Conservation (phyloP, 92 coral and sea anemone species). For the Isaurus tuberculatus region DNA sequence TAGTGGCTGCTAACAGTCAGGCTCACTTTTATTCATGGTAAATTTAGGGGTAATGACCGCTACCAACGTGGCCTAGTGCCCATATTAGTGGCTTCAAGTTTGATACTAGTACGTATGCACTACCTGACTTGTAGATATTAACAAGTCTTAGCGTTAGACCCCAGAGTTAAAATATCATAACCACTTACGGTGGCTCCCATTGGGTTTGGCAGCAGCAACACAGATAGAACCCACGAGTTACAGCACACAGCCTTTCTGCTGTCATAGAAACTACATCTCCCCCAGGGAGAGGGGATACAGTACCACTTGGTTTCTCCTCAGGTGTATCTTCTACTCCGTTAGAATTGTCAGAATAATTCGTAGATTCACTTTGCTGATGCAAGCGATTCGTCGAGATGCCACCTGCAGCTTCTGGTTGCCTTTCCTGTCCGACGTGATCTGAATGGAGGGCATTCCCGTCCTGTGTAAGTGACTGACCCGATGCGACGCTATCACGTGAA, state of each 20-base stretch:
- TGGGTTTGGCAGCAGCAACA: constrained; percentile 59
- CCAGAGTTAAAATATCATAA: background rate
- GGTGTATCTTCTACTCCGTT: background rate
- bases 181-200: constrained; percentile 56
- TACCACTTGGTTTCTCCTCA: constrained; percentile 24
- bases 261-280: constrained; percentile 65
- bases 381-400: background rate
- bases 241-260: constrained; percentile 64
- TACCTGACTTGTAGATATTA: too few relatives aligned
- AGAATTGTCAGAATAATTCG: background rate
- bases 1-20: too few relatives aligned
- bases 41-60: too few relatives aligned
- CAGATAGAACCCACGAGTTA: constrained; percentile 63
- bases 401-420: background rate
- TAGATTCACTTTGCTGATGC: background rate
- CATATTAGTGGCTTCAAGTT: too few relatives aligned
- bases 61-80: too few relatives aligned
- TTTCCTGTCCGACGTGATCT: background rate
- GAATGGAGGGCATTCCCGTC: background rate
- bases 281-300: constrained; percentile 48
- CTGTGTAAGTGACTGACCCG: background rate
- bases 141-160: background rate
- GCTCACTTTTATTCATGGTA: too few relatives aligned
- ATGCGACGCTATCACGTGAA: background rate
- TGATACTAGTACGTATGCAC: too few relatives aligned